Evolutionary conservation across 2,888 invertebrate species (phyloP), one percentile per base, ranked within the genome.

Genomic region (Eupithecia centaureata): DNA sequence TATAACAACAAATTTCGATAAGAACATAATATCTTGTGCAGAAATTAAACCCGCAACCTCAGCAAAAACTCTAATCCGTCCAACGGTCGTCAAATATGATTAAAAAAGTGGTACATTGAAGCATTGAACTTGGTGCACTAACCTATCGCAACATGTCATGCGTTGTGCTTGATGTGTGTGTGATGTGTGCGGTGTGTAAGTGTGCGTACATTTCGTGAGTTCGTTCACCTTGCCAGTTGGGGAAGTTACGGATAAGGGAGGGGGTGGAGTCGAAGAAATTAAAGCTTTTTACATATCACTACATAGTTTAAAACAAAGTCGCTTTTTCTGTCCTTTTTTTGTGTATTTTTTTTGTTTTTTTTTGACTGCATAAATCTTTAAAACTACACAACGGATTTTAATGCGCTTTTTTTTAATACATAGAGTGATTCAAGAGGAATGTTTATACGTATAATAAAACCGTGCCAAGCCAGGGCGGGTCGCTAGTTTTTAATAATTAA

Each of bases 141-240:
- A 91, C 91, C 90, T 91, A 90, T 86, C 82, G 76, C 85, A 89
- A 91, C 83, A 78, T 82, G 82, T 82, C 81, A 79, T 82, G 82
- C 73, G 81, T 84, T 87, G 86, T 75, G 77, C 75, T 65, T 75
- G 77, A 78, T 78, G 81, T 68, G 78, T 79, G 78, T 76, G 73
- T 73, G 76, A 68, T 72, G 75, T 73, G 68, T 80, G 76, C 76
- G 76, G 67, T 72, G 75, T 73, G 68, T 80, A 76, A 76, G 83
- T 84, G 82, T 86, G 93, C 84, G 85, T 87, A 88, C 89, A 91
- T 92, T 92, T 92, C 91, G 92, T 92, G 85, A 89, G 92, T 91
- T 91, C 92, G 79, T 92, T 92, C 92, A 92, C 91, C 92, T 87
- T 85, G 84, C 84, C 86, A 91, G 92, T 92, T 92, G 88, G 92